Percentiles rank a stretch among this genome's conserved stretches.
Evolutionary conservation across 2,113 vertebrate species (phyloP).

Genomic region (Globicephala melas): DNA sequence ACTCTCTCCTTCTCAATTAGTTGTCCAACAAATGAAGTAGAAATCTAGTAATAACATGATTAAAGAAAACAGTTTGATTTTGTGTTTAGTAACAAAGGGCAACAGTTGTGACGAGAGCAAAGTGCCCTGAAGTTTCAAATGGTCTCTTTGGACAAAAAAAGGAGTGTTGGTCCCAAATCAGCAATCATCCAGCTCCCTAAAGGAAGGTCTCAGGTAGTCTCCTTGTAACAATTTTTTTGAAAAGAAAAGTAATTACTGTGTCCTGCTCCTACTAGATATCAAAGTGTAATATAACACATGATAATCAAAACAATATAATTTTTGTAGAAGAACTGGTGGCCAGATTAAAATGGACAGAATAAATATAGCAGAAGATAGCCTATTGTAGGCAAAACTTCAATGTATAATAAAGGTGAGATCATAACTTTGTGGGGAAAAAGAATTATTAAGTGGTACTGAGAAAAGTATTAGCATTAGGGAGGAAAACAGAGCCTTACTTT

Average conservation of each 20-base stretch:
- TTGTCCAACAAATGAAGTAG: background rate
- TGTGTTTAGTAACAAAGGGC: background rate
- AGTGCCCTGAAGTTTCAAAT: background rate
- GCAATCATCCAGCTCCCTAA: background rate
- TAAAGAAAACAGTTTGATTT: background rate
- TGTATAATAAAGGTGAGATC: background rate
- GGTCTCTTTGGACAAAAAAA: background rate
- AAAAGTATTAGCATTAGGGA: background rate
- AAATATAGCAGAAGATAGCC: background rate
- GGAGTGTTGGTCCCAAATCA: background rate
- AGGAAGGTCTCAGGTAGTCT: background rate
- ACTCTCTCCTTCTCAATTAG: constrained; percentile 17
- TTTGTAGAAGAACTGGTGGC: background rate
- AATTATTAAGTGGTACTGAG: background rate
- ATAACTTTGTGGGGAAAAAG: background rate
- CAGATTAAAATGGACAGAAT: background rate
- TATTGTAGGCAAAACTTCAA: background rate
- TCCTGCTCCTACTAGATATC: background rate
- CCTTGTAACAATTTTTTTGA: background rate
- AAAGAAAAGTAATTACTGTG: background rate
- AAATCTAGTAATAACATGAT: constrained; percentile 20
- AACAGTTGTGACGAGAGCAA: background rate
- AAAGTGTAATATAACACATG: background rate
- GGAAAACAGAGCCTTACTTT: background rate
- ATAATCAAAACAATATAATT: background rate